phyloP scores from a whole-genome alignment of 2,888 invertebrate species.

The Ectemnius continuus region DNA sequence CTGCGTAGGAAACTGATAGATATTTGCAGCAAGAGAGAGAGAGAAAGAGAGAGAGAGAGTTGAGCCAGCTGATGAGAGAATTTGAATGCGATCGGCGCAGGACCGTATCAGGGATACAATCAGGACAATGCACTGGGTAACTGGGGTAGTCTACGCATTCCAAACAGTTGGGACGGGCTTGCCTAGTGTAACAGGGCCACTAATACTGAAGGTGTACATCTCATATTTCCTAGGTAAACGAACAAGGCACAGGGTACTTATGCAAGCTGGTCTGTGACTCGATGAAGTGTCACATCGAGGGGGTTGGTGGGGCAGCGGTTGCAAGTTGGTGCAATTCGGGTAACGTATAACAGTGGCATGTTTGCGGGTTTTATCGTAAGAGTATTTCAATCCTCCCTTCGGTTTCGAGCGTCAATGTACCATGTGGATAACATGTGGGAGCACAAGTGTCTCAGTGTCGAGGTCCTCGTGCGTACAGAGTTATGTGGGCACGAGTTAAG shows the following conservation, averaged over 20 bases:
- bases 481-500: neutral
- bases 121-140: slow-evolving; percentile 41
- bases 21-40: slow-evolving; percentile 16
- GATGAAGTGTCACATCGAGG: slow-evolving; percentile 36
- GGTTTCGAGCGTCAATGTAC: slow-evolving; percentile 8
- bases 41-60: too few relatives aligned
- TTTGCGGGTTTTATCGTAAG: slow-evolving; percentile 1
- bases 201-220: slow-evolving; percentile 39
- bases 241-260: slow-evolving; percentile 39
- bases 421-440: slow-evolving; percentile 8
- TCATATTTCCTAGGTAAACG: slow-evolving; percentile 39
- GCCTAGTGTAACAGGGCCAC: slow-evolving; percentile 47
- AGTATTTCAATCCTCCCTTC: slow-evolving; percentile 13
- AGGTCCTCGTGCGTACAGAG: slow-evolving; percentile 11
- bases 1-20: slow-evolving; percentile 17
- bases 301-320: slow-evolving; percentile 22
- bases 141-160: slow-evolving; percentile 56
- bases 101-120: slow-evolving; percentile 33
- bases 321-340: slow-evolving; percentile 32
- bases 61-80: slow-evolving; percentile 18
- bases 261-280: slow-evolving; percentile 47
- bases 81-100: slow-evolving; percentile 38
- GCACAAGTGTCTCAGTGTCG: slow-evolving; percentile 3
- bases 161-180: slow-evolving; percentile 45
- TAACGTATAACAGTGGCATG: slow-evolving; percentile 12